A percentile compares a stretch with the other conserved stretches of the same genome.
Evolutionary conservation across 92 coral and sea anemone genomes (phyloP).

Genomic region (Parazoanthus atlanticus): DNA sequence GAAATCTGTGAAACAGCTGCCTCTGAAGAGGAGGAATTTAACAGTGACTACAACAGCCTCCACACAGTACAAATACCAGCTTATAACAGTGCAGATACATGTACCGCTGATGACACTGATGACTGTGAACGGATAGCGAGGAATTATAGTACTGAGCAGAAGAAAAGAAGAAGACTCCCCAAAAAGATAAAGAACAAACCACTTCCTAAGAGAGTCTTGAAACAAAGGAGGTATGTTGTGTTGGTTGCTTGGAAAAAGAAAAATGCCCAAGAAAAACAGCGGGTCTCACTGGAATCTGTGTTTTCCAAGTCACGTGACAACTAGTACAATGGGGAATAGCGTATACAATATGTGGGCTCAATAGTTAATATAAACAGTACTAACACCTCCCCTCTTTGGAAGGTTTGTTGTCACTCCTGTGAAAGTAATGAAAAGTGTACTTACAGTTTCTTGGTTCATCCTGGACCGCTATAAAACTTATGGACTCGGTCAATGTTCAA

Average conservation of each 20-base stretch:
- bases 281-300: too few species aligned
- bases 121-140: neutral
- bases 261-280: too few species aligned
- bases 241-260: neutral
- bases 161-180: neutral
- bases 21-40: conserved; percentile 25
- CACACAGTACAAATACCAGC: conserved; percentile 26
- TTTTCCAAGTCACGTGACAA: too few species aligned
- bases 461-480: too few species aligned
- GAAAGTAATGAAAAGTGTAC: too few species aligned
- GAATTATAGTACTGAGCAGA: neutral
- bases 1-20: neutral
- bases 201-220: conserved; percentile 27
- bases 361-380: too few species aligned
- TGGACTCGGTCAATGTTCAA: too few species aligned
- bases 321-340: too few species aligned
- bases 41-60: neutral
- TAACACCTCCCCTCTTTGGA: too few species aligned
- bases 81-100: neutral
- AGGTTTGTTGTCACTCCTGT: too few species aligned
- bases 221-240: conserved; percentile 28
- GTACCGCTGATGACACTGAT: neutral
- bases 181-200: neutral
- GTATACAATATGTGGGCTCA: too few species aligned
- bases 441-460: too few species aligned